A percentile compares a stretch with the other conserved stretches of the same genome.
phyloP scores from a whole-genome alignment of 1,140 invertebrate genomes.

The Tribolium madens region DNA sequence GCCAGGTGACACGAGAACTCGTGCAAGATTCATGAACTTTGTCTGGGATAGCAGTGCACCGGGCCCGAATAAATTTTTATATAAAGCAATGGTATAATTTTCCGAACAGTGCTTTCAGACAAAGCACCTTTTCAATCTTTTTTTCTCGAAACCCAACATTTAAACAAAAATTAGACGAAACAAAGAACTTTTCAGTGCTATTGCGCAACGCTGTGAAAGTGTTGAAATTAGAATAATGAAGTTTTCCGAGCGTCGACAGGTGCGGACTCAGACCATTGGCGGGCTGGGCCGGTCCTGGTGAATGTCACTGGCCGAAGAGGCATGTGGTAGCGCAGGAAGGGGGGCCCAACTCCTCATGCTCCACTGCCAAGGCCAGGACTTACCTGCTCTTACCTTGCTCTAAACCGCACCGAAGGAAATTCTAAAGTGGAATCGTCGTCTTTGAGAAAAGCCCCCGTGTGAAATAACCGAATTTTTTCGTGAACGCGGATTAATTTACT shows the following conservation, averaged over 20 bases:
- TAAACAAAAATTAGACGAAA: no score
- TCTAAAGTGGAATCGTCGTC: background rate
- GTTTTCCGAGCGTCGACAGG: background rate
- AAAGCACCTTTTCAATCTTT: no score
- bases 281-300: constrained; percentile 26
- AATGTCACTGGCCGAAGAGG: constrained; percentile 41
- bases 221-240: background rate
- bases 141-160: no score
- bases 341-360: constrained; percentile 22
- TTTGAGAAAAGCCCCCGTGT: background rate
- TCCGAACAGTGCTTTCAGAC: background rate
- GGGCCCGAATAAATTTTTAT: constrained; percentile 15
- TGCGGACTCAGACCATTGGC: background rate
- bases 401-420: constrained; percentile 4
- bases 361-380: constrained; percentile 45
- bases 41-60: constrained; percentile 1
- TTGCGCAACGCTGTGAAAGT: background rate
- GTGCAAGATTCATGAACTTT: constrained; percentile 38
- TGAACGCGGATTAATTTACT: background rate
- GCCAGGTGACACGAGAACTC: constrained; percentile 28
- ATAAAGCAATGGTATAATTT: background rate
- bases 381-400: constrained; percentile 33
- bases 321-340: constrained; percentile 40
- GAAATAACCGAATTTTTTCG: background rate
- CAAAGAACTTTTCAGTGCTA: no score